These are phyloP conservation scores for Pteruthius melanotis DNA, from an alignment of 2,113 vertebrate species.

Conservation along the genomic window DNA sequence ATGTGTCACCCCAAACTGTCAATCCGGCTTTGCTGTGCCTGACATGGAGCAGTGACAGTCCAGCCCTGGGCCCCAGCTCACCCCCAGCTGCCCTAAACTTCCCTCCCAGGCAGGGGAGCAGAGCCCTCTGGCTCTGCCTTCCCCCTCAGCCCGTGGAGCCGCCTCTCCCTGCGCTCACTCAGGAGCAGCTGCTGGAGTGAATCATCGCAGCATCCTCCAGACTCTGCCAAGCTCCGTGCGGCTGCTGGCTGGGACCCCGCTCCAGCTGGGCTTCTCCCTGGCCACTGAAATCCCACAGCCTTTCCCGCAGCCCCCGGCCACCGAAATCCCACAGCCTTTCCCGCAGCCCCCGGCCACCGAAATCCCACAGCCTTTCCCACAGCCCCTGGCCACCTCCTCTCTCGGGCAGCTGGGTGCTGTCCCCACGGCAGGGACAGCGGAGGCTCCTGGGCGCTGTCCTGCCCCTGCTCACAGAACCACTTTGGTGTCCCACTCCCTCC, in stretches of 20 bases:
- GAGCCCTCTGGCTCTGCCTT: background rate
- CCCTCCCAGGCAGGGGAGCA: background rate
- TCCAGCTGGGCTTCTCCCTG: background rate
- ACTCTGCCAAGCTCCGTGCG: background rate
- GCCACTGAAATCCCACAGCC: background rate
- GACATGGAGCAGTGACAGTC: accelerated
- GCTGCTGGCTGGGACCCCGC: background rate
- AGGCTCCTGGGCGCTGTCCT: background rate
- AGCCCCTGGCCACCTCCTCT: background rate
- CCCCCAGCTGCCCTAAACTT: background rate
- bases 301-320: background rate
- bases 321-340: no score
- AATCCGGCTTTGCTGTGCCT: background rate
- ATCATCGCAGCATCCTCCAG: background rate
- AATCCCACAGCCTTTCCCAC: background rate
- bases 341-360: no score
- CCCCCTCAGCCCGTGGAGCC: accelerated
- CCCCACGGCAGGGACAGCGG: accelerated
- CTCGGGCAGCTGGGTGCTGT: background rate
- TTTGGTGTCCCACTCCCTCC: background rate
- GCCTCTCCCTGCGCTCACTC: background rate
- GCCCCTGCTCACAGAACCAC: accelerated
- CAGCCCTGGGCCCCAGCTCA: background rate
- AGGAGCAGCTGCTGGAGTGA: background rate
- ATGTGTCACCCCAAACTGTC: background rate